Evolutionary conservation across 30 jellyfish, hydroid and myxozoan species (phyloP), one percentile per base, ranked within the genome.

Genomic region (Calvadosia cruxmelitensis): DNA sequence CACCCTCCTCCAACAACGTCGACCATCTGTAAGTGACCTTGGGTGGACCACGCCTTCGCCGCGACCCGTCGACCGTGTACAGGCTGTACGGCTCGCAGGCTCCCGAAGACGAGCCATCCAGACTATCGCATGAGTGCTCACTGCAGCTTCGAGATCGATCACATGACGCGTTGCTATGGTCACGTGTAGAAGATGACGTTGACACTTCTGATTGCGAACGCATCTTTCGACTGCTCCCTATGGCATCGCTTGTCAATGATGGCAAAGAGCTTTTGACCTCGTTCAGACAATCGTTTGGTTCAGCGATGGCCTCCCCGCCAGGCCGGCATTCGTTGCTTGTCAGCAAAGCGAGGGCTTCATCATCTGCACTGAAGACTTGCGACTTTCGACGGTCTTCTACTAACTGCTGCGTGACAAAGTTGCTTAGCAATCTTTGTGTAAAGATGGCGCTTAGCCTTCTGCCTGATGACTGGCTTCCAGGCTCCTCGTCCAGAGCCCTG

Each of bases 21-120:
- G 98, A 89, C 98, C 98, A 89, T 7, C 98, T 90, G 53, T 89
- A 89, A 31, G 78, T 80, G 42, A 89, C 63, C 57, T 88, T 78
- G 10, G 94, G 71, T 31, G 98, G 98, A 36, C 93, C 71, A 27
- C 96, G 69, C 48, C 78, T 67, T 31, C 89, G 80, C 49, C 92
- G 74, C 0, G 63, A 75, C 5, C 76, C 69, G 29, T 33, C 76
- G 34, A n/a, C n/a, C 57, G 57, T 10, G 20, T 42, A 42, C 57
- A 42, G 57, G 20, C 57, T 42, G 57, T 42, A 42, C 10, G 57
- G 57, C 20, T 42, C 57, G 57, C 20, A 42, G 10, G 57, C 20
- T 10, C 20, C 20, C 20, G 57, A 20, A 5, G 57, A 42, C 20
- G 57, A 42, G 10, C 15, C 20, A 20, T 42, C 57, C 15, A 20